Percentiles rank a stretch among this genome's conserved stretches.
These are phyloP conservation scores for Morelia viridis DNA, from an alignment of 2,797 vertebrate species.

Conservation along the genomic window DNA sequence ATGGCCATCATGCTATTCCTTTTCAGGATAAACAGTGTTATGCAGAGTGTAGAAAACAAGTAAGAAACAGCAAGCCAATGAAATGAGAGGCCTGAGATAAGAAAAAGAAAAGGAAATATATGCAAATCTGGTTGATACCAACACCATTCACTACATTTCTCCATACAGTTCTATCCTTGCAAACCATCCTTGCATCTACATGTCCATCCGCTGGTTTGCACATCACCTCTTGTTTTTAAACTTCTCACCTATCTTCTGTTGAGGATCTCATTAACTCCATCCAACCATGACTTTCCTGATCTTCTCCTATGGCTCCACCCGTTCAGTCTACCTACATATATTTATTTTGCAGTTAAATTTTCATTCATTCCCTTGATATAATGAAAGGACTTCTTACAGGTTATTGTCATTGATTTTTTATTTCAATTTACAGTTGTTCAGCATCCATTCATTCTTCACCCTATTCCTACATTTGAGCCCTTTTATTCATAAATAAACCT, in stretches of 20 bases:
- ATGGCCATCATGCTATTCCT: no score
- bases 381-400: neutral
- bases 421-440: neutral
- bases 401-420: neutral
- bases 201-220: neutral
- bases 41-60: no score
- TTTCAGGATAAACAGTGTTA: no score
- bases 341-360: neutral
- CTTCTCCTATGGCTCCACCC: neutral
- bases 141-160: neutral
- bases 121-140: no score
- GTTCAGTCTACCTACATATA: neutral
- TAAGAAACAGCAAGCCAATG: no score
- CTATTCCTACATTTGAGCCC: neutral
- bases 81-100: no score
- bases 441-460: neutral
- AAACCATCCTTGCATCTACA: neutral
- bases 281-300: neutral
- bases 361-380: neutral
- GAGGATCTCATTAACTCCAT: neutral
- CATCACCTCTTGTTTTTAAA: neutral
- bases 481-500: neutral
- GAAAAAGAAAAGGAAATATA: no score
- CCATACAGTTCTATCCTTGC: neutral
- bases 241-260: neutral